Evolutionary conservation across 2,797 vertebrate genomes (phyloP).

Genomic region (Cirrhinus molitorella): DNA sequence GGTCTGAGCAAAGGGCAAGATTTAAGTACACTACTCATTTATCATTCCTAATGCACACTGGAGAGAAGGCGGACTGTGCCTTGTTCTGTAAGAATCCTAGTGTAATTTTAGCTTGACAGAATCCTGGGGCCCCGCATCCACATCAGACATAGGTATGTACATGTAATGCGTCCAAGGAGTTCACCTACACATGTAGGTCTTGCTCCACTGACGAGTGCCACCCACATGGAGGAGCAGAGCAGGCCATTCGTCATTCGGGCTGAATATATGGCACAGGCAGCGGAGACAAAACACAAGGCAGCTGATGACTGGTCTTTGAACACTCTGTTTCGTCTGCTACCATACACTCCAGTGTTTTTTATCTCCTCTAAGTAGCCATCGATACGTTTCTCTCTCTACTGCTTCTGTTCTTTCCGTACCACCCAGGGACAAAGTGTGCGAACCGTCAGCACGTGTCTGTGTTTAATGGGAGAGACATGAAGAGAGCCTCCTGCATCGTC

Average conservation of each 20-base stretch:
- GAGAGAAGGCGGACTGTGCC: background rate
- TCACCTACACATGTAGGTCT: constrained; percentile 52
- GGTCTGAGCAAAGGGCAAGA: constrained; percentile 39
- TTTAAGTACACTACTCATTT: constrained; percentile 52
- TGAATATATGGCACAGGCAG: constrained; percentile 59
- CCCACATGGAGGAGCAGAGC: constrained; percentile 60
- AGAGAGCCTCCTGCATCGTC: background rate
- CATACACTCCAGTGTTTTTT: constrained; percentile 1
- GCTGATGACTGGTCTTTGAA: constrained; percentile 52
- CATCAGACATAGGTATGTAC: constrained; percentile 52
- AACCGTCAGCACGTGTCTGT: background rate
- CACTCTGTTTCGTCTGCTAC: constrained; percentile 14
- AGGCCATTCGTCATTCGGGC: constrained; percentile 62
- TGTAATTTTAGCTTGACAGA: constrained; percentile 47
- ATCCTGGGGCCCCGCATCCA: constrained; percentile 47
- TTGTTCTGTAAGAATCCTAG: constrained; percentile 22
- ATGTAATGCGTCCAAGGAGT: constrained; percentile 43
- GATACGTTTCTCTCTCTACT: background rate
- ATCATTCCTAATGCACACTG: constrained; percentile 37
- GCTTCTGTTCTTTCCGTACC: constrained; percentile 1
- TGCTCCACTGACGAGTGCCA: constrained; percentile 61
- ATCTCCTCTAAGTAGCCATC: background rate
- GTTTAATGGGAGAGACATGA: background rate
- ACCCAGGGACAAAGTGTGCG: background rate
- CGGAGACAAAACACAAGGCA: constrained; percentile 61